phyloP scores from a whole-genome alignment of 2,797 vertebrate genomes.

The Graptemys geographica region DNA sequence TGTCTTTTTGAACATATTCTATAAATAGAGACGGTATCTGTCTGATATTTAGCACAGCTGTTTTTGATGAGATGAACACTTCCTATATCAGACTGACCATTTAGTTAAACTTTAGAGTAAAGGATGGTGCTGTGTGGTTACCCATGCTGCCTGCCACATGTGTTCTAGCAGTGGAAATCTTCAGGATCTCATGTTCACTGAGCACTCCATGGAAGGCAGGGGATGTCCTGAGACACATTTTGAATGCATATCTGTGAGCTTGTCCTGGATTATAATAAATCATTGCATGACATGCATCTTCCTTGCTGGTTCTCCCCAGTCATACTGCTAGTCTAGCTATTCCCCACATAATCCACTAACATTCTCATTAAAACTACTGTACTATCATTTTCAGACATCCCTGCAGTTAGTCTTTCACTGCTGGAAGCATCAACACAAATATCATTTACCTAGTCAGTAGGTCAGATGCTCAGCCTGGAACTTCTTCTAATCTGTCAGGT shows the following conservation, averaged over 20 bases:
- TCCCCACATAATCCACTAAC: background rate
- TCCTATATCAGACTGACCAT: background rate
- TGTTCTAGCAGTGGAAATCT: background rate
- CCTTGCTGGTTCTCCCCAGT: background rate
- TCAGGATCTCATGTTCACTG: constrained; percentile 15
- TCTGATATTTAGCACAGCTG: background rate
- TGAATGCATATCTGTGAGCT: background rate
- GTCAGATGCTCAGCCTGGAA: constrained; percentile 34
- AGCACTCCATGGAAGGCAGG: background rate
- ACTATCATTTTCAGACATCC: background rate
- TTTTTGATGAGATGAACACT: background rate
- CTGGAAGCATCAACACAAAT: constrained; percentile 27
- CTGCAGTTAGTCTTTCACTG: constrained; percentile 20
- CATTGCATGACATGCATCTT: constrained; percentile 65
- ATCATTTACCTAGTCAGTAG: constrained; percentile 41
- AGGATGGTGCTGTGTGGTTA: background rate
- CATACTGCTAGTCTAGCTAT: constrained; percentile 9
- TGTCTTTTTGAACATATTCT: background rate
- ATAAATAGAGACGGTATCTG: background rate
- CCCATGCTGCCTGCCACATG: background rate
- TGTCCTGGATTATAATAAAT: constrained; percentile 1
- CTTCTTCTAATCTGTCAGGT: background rate
- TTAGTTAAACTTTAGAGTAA: constrained; percentile 39
- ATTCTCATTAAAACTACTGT: constrained; percentile 43
- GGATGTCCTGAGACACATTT: constrained; percentile 1